phyloP scores from a whole-genome alignment of 2,797 vertebrate genomes.

The Zenarchopterus dispar region DNA sequence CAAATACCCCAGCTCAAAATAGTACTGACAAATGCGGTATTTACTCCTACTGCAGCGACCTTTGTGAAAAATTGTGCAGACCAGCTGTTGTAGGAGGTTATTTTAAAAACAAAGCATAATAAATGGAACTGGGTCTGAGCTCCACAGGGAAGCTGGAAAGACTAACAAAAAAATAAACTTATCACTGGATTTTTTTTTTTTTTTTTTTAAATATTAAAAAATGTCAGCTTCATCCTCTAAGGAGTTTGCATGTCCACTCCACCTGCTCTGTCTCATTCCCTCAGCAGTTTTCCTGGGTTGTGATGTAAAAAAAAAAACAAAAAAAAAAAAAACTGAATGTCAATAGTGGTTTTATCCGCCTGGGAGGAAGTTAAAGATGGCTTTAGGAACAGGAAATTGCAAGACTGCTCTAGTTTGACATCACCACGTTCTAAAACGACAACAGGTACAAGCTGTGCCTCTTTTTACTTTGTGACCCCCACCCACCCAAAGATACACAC shows the following conservation, averaged over 20 bases:
- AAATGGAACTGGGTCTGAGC: not conserved
- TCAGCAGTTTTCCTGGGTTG: slow-evolving; percentile 4
- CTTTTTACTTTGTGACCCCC: slow-evolving; percentile 59
- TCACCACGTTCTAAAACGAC: slow-evolving; percentile 80
- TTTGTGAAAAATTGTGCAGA: slow-evolving; percentile 12
- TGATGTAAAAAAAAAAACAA: too few species aligned
- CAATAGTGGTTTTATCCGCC: slow-evolving; percentile 18
- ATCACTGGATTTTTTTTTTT: too few species aligned
- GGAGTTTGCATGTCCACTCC: slow-evolving; percentile 1
- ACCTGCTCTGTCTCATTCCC: slow-evolving; percentile 22
- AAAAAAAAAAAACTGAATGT: slow-evolving; percentile 7
- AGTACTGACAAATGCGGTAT: slow-evolving; percentile 6
- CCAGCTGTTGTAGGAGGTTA: slow-evolving; percentile 9
- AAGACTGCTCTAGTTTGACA: slow-evolving; percentile 80
- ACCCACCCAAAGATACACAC: slow-evolving; percentile 19
- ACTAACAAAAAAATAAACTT: not conserved
- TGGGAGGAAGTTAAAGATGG: slow-evolving; percentile 46
- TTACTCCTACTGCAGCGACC: not conserved
- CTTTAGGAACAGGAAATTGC: slow-evolving; percentile 68
- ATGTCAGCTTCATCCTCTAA: slow-evolving; percentile 14
- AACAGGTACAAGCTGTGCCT: slow-evolving; percentile 76
- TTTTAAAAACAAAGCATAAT: slow-evolving; percentile 1
- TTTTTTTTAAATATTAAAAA: slow-evolving; percentile 28
- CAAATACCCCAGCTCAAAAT: slow-evolving; percentile 6
- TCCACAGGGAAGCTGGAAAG: not conserved